Evolutionary conservation across 1,140 invertebrate genomes (phyloP).

Genomic region (Drepana arcuata): DNA sequence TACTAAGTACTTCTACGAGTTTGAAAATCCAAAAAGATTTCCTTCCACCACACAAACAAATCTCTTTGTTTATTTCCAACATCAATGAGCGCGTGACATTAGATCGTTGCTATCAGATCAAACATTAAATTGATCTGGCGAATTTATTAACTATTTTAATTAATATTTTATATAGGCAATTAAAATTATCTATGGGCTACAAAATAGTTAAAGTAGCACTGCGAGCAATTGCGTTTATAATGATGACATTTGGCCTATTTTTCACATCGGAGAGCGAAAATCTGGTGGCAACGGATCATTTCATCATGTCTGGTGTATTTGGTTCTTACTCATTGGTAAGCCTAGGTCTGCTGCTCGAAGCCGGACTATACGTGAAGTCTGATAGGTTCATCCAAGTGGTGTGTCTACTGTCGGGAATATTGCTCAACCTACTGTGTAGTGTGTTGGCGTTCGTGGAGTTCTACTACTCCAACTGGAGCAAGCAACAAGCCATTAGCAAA

Average conservation of each 20-base stretch:
- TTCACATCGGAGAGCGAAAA: conserved; percentile 29
- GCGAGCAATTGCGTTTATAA: conserved; percentile 19
- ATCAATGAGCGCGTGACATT: too few relatives aligned
- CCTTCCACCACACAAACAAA: too few relatives aligned
- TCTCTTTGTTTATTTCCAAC: too few relatives aligned
- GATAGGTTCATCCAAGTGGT: conserved; percentile 24
- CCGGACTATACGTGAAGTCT: conserved; percentile 23
- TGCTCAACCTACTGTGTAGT: conserved; percentile 23
- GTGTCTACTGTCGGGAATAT: conserved; percentile 21
- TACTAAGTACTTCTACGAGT: too few relatives aligned
- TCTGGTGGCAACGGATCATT: conserved; percentile 21
- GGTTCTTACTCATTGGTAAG: conserved; percentile 28
- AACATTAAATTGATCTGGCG: too few relatives aligned
- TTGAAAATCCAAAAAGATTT: too few relatives aligned
- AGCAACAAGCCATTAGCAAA: conserved; percentile 29
- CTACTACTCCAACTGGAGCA: conserved; percentile 11
- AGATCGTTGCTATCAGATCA: too few relatives aligned
- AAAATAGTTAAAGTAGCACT: conserved; percentile 35
- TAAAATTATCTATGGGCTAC: too few relatives aligned
- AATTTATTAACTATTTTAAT: too few relatives aligned
- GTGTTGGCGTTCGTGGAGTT: conserved; percentile 25
- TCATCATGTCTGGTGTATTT: conserved; percentile 35
- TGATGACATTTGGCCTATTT: conserved; percentile 29
- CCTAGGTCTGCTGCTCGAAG: conserved; percentile 34
- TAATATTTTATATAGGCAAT: too few relatives aligned